A percentile compares a stretch with the other conserved stretches of the same genome.
Conservation (phyloP, 1,140 invertebrate genomes). For the Brachionus rotundiformis region DNA sequence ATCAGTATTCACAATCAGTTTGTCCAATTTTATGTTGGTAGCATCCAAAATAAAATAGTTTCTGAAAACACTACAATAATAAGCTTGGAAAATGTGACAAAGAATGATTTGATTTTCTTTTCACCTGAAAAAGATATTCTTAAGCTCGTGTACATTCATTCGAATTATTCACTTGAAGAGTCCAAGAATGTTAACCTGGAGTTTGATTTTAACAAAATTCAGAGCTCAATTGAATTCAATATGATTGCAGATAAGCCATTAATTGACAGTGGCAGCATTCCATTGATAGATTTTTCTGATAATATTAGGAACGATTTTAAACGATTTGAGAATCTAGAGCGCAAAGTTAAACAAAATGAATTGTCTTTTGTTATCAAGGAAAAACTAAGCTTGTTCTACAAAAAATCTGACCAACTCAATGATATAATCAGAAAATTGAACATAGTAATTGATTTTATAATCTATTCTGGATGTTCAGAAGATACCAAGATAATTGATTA, state of each 20-base stretch:
- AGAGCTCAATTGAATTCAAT: background rate
- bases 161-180: constrained; percentile 33
- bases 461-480: background rate
- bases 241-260: background rate
- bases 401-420: constrained; percentile 17
- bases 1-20: constrained; percentile 19
- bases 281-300: constrained; percentile 19
- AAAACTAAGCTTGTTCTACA: background rate
- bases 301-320: constrained; percentile 5
- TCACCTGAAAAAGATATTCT: constrained; percentile 29
- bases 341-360: background rate
- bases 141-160: constrained; percentile 3
- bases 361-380: background rate
- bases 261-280: background rate
- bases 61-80: background rate
- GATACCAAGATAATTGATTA: constrained; percentile 30
- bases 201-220: constrained; percentile 35
- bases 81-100: constrained; percentile 23
- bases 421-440: constrained; percentile 35
- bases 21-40: constrained; percentile 4
- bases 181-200: constrained; percentile 6
- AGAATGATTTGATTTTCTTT: constrained; percentile 18
- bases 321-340: background rate
- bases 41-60: background rate
- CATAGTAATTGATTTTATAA: constrained; percentile 30